phyloP scores from a whole-genome alignment of 35 echinoderm and acorn worm species.

The Acanthaster planci region DNA sequence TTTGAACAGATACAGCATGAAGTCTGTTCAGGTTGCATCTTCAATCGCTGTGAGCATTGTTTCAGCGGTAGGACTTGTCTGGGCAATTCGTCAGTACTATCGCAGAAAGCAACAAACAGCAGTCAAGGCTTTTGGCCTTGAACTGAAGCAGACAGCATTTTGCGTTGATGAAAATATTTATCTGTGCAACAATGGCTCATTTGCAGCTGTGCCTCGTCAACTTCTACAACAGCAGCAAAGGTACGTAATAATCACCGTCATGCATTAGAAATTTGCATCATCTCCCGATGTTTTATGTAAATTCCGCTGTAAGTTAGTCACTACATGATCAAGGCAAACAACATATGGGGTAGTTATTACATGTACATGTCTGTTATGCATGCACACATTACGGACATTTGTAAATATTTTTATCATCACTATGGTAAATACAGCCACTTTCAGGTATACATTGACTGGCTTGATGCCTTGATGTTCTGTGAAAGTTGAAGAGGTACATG shows the following conservation, averaged over 20 bases:
- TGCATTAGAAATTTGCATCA: neutral
- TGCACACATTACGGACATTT: neutral
- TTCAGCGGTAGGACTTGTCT: neutral
- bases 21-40: neutral
- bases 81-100: neutral
- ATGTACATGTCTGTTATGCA: neutral
- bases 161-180: neutral
- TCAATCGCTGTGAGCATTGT: neutral
- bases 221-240: constrained; percentile 33
- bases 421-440: no score
- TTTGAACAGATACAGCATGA: no score
- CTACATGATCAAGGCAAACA: neutral
- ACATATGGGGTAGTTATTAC: neutral
- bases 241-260: neutral
- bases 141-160: constrained; percentile 15
- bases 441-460: no score
- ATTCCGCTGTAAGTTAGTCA: neutral
- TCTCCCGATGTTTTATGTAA: neutral
- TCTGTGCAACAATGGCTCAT: constrained; percentile 44
- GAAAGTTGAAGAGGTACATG: no score
- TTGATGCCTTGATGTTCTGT: no score
- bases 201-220: constrained; percentile 23
- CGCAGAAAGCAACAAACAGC: neutral
- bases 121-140: constrained; percentile 5
- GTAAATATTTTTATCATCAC: no score